A percentile compares a stretch with the other conserved stretches of the same genome.
Conservation (phyloP, 2,888 invertebrate genomes). For the Stenichneumon culpator region DNA sequence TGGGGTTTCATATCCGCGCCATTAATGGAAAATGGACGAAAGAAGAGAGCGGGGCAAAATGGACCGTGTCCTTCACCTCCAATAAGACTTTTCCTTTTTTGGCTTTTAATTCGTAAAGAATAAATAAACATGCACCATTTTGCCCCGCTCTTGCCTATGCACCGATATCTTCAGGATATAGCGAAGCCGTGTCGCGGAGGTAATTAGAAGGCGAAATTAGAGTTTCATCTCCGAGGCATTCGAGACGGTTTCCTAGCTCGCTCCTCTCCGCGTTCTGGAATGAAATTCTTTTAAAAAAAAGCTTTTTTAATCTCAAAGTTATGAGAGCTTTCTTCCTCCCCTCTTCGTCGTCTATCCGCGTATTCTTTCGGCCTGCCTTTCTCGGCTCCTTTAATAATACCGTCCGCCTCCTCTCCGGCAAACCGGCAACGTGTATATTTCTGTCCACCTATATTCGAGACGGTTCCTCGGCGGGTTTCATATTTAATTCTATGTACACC, state of each 20-base stretch:
- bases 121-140: conserved; percentile 5
- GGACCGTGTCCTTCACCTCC: too few relatives aligned
- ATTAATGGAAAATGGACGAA: not conserved
- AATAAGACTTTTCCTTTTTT: too few relatives aligned
- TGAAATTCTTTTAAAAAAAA: conserved; percentile 19
- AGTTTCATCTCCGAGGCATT: conserved; percentile 49
- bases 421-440: conserved; percentile 5
- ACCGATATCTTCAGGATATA: conserved; percentile 27
- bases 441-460: conserved; percentile 1
- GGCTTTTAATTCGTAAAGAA: not conserved
- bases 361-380: conserved; percentile 18
- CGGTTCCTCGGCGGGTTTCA: conserved; percentile 7
- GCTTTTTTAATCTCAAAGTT: conserved; percentile 55
- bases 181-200: conserved; percentile 1
- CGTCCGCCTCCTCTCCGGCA: conserved; percentile 17
- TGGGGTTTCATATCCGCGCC: conserved; percentile 44
- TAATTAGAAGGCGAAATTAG: conserved; percentile 50
- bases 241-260: not conserved
- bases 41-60: too few relatives aligned
- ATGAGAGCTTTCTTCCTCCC: conserved; percentile 23
- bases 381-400: conserved; percentile 47
- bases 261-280: not conserved
- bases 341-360: not conserved
- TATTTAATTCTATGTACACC: conserved; percentile 30
- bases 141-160: not conserved